Evolutionary conservation across 2,797 vertebrate species (phyloP).

Genomic region (Phylloscopus collybita): DNA sequence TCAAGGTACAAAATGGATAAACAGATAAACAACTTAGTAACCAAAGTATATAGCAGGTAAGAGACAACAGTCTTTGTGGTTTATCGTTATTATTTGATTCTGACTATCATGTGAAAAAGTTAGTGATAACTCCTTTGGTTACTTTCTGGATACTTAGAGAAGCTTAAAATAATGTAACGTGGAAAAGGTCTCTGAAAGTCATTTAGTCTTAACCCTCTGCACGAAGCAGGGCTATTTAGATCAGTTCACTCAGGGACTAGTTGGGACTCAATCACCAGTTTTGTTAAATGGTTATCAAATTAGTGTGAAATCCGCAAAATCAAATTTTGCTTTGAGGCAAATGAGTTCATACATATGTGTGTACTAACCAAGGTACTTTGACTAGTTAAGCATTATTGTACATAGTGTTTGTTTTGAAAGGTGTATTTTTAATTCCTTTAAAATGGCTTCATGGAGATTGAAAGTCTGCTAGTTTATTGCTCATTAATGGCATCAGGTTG

Average conservation of each 20-base stretch:
- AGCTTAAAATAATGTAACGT: neutral
- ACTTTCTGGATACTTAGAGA: neutral
- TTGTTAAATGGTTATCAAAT: neutral
- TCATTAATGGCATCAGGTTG: neutral
- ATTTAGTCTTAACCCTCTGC: neutral
- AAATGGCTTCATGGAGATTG: neutral
- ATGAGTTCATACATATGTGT: neutral
- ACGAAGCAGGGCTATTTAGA: neutral
- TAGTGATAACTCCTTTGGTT: neutral
- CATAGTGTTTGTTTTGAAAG: neutral
- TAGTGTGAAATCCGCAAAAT: neutral
- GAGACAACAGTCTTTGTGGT: conserved; percentile 37
- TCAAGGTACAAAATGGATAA: conserved; percentile 90
- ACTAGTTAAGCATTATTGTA: neutral
- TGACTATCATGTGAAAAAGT: neutral
- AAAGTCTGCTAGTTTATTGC: neutral
- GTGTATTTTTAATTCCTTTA: neutral
- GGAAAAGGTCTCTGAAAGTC: neutral
- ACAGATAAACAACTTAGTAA: conserved; percentile 89
- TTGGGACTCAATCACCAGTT: neutral
- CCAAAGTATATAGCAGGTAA: conserved; percentile 87
- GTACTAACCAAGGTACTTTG: neutral
- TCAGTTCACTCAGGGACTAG: neutral
- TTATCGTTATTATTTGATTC: neutral
- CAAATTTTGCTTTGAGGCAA: neutral